phyloP scores from a whole-genome alignment of 2,888 invertebrate genomes.

The Cancer borealis region DNA sequence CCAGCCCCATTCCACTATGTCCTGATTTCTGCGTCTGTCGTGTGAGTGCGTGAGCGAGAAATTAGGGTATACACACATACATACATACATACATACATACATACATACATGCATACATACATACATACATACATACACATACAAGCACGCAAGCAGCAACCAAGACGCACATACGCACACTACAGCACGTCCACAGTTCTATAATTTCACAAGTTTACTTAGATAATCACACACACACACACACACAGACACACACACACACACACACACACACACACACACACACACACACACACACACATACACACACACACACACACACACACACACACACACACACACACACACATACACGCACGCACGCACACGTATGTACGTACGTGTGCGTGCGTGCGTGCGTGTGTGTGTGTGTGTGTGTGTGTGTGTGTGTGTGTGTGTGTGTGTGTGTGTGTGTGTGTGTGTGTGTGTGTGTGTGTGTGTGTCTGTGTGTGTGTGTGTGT shows the following conservation, averaged over 20 bases:
- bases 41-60: neutral
- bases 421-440: too few species aligned
- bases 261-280: constrained; percentile 46
- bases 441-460: too few species aligned
- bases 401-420: too few species aligned
- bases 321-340: too few species aligned
- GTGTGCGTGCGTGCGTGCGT: too few species aligned
- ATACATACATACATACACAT: neutral
- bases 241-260: constrained; percentile 45
- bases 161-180: neutral
- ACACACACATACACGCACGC: too few species aligned
- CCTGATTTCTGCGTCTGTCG: neutral
- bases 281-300: constrained; percentile 52
- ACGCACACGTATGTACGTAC: too few species aligned
- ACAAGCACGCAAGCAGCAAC: neutral
- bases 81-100: neutral
- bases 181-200: neutral
- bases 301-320: too few species aligned
- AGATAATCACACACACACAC: neutral
- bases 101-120: neutral
- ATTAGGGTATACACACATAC: neutral
- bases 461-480: too few species aligned
- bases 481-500: too few species aligned
- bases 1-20: neutral
- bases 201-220: neutral